A percentile compares a stretch with the other conserved stretches of the same genome.
phyloP scores from a whole-genome alignment of 1,140 invertebrate genomes.

The Lepeophtheirus salmonis region DNA sequence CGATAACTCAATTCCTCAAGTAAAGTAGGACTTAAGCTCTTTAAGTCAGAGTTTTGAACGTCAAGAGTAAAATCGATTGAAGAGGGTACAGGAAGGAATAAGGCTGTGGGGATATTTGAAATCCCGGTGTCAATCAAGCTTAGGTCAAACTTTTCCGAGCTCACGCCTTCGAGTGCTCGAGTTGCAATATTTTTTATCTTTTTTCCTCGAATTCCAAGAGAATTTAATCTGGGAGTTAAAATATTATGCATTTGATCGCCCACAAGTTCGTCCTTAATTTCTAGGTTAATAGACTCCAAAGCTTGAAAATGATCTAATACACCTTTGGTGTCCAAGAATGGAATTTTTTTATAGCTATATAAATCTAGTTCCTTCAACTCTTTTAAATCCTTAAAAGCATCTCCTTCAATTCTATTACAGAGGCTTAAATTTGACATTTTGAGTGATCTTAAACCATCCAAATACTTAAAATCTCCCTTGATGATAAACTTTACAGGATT shows the following conservation, averaged over 20 bases:
- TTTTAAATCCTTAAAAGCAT: slow-evolving; percentile 47
- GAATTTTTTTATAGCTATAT: slow-evolving; percentile 50
- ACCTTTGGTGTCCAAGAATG: slow-evolving; percentile 61
- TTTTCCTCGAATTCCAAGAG: slow-evolving; percentile 49
- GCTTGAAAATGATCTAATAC: slow-evolving; percentile 37
- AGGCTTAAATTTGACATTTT: slow-evolving; percentile 44
- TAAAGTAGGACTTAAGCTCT: slow-evolving; percentile 50
- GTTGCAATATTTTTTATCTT: slow-evolving; percentile 57
- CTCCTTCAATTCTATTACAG: slow-evolving; percentile 56
- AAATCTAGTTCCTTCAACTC: slow-evolving; percentile 47
- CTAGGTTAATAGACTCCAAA: slow-evolving; percentile 45
- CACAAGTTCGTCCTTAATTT: slow-evolving; percentile 60
- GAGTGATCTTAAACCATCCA: slow-evolving; percentile 42
- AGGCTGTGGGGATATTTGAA: slow-evolving; percentile 46
- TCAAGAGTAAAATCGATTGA: slow-evolving; percentile 58
- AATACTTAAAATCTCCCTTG: slow-evolving; percentile 47
- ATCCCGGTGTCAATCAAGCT: slow-evolving; percentile 57
- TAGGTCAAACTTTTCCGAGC: slow-evolving; percentile 44
- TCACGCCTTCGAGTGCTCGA: slow-evolving; percentile 49
- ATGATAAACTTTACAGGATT: slow-evolving; percentile 51
- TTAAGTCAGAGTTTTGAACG: slow-evolving; percentile 52
- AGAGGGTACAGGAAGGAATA: slow-evolving; percentile 69
- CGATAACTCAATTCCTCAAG: slow-evolving; percentile 52
- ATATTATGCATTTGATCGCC: slow-evolving; percentile 58
- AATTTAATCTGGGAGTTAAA: slow-evolving; percentile 52